Evolutionary conservation across 2,113 vertebrate species (phyloP).

Genomic region (Coreoperca whiteheadi): DNA sequence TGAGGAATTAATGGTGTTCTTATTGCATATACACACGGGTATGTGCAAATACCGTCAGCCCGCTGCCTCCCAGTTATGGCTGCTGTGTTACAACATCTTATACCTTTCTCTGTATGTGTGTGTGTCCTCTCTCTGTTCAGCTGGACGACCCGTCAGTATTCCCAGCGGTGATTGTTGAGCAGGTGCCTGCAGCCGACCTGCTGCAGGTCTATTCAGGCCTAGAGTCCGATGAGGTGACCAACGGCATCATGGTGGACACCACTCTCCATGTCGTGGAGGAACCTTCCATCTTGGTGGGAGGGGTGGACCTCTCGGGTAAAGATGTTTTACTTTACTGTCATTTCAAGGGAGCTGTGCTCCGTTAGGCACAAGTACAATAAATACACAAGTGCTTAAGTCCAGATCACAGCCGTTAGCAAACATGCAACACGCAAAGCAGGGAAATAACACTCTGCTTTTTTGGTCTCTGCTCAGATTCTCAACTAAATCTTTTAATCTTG

Average conservation of each 20-base stretch:
- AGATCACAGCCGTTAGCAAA: background rate
- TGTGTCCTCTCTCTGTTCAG: constrained; percentile 69
- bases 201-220: constrained; percentile 91
- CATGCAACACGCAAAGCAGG: background rate
- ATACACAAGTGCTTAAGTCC: background rate
- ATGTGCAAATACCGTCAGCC: constrained; percentile 17
- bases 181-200: constrained; percentile 88
- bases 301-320: constrained; percentile 87
- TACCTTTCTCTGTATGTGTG: constrained; percentile 3
- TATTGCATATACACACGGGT: constrained; percentile 43
- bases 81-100: constrained; percentile 30
- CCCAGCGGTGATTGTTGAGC: constrained; percentile 91
- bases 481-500: background rate
- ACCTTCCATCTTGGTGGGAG: constrained; percentile 85
- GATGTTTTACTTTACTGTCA: background rate
- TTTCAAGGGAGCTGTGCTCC: background rate
- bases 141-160: constrained; percentile 91
- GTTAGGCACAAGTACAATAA: background rate
- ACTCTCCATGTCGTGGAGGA: constrained; percentile 87
- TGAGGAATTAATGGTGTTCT: constrained; percentile 60
- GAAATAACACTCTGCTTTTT: background rate
- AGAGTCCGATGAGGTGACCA: constrained; percentile 88
- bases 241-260: constrained; percentile 87
- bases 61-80: background rate
- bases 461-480: background rate